phyloP scores from a whole-genome alignment of 1,140 invertebrate species.

The Drosophila kurseongensis region DNA sequence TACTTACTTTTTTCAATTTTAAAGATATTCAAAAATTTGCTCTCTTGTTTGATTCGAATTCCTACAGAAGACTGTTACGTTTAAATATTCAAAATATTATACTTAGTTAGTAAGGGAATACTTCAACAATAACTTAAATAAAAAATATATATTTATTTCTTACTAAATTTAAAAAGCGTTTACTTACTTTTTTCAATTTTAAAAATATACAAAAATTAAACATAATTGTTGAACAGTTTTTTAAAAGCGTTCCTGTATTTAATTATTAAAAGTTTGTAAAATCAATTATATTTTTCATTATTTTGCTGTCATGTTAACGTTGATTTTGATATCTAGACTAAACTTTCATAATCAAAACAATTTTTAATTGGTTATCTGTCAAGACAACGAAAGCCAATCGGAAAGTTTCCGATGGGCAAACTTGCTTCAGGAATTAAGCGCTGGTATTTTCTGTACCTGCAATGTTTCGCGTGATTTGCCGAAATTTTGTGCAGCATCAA shows the following conservation, averaged over 20 bases:
- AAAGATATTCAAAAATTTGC: no score
- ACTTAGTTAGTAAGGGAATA: no score
- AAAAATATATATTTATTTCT: not conserved
- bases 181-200: no score
- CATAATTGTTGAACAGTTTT: no score
- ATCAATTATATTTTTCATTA: not conserved
- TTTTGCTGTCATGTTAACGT: not conserved
- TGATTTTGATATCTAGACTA: not conserved
- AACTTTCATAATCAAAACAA: conserved; percentile 32
- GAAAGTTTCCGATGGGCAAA: conserved; percentile 12
- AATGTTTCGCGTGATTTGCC: not conserved
- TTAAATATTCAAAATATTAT: no score
- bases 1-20: no score
- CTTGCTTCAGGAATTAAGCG: conserved; percentile 1
- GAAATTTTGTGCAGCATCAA: conserved; percentile 1
- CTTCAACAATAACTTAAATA: no score
- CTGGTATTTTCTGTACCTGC: conserved; percentile 4
- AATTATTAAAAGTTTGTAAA: not conserved
- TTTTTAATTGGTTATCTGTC: conserved; percentile 32
- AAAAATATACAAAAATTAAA: not conserved
- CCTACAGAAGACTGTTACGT: no score
- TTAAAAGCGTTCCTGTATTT: no score
- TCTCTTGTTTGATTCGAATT: no score
- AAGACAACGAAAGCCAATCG: not conserved
- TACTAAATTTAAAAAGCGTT: not conserved